phyloP scores from a whole-genome alignment of 23 tunicate genomes.

The Botrylloides violaceus region DNA sequence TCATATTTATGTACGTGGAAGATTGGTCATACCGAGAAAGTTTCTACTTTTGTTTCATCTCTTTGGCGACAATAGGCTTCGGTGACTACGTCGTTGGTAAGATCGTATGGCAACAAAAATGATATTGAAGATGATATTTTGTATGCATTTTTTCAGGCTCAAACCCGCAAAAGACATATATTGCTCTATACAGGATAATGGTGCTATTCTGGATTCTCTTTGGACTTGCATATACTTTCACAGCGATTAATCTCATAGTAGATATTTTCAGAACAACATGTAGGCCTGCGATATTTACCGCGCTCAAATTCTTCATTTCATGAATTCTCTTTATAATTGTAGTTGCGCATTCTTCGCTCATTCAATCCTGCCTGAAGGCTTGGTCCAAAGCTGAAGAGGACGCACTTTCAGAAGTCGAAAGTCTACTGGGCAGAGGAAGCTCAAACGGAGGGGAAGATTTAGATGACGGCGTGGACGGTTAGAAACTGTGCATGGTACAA shows the following conservation, averaged over 20 bases:
- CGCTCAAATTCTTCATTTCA: not conserved
- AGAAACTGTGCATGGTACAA: too few species aligned
- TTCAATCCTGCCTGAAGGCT: not conserved
- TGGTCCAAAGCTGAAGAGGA: conserved; percentile 14
- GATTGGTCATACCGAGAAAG: conserved; percentile 38
- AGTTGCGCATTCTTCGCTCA: not conserved
- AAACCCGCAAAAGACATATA: conserved; percentile 2
- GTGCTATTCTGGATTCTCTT: conserved; percentile 81
- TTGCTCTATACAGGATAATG: conserved; percentile 51
- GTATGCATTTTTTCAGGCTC: not conserved
- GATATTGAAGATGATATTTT: not conserved
- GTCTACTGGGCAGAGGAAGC: conserved; percentile 9
- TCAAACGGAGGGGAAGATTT: not conserved
- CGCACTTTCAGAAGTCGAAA: conserved; percentile 11
- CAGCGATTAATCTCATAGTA: conserved; percentile 23
- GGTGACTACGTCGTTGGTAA: conserved; percentile 79
- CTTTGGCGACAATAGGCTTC: conserved; percentile 78
- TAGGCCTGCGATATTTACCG: not conserved
- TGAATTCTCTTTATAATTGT: not conserved
- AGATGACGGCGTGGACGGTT: not conserved
- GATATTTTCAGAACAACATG: not conserved
- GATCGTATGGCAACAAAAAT: not conserved
- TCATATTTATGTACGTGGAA: conserved; percentile 45
- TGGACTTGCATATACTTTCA: conserved; percentile 80
- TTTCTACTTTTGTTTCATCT: conserved; percentile 56